Evolutionary conservation across 1,140 invertebrate species (phyloP).

Genomic region (Thaumatotibia leucotreta): DNA sequence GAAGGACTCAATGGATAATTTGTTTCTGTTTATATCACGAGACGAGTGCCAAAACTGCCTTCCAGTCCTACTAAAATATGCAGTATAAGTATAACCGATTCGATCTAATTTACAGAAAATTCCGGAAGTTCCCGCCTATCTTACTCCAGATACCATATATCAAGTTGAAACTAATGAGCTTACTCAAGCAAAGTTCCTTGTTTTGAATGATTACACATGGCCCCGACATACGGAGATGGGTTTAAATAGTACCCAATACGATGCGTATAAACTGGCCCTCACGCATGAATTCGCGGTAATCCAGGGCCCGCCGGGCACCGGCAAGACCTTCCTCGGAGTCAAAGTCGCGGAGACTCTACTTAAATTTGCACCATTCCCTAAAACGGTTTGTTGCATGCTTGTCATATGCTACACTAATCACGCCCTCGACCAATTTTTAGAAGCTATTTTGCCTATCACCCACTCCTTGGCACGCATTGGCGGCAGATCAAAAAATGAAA

Average conservation of each 20-base stretch:
- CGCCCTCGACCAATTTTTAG: slow-evolving; percentile 93
- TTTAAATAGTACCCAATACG: slow-evolving; percentile 79
- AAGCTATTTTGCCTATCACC: slow-evolving; percentile 79
- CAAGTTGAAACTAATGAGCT: slow-evolving; percentile 18
- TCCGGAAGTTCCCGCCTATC: slow-evolving; percentile 58
- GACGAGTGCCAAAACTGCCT: no score
- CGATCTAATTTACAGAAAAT: slow-evolving; percentile 68
- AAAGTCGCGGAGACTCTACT: slow-evolving; percentile 80
- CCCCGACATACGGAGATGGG: slow-evolving; percentile 54
- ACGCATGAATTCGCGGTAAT: slow-evolving; percentile 83
- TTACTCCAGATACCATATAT: background rate
- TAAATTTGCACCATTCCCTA: slow-evolving; percentile 51
- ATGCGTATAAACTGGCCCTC: slow-evolving; percentile 78
- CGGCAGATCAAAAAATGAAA: slow-evolving; percentile 80
- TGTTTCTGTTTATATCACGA: no score
- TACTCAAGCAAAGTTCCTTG: slow-evolving; percentile 21
- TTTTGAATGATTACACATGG: slow-evolving; percentile 58
- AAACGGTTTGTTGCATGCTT: slow-evolving; percentile 78
- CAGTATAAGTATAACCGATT: no score
- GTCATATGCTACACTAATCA: slow-evolving; percentile 93
- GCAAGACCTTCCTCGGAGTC: slow-evolving; percentile 87
- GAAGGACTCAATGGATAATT: no score
- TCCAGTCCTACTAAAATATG: no score
- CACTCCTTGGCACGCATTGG: slow-evolving; percentile 84
- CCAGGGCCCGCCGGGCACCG: slow-evolving; percentile 89